These are phyloP conservation scores for Drosophila algonquin DNA, from an alignment of 2,888 invertebrate genomes.

Conservation along the genomic window DNA sequence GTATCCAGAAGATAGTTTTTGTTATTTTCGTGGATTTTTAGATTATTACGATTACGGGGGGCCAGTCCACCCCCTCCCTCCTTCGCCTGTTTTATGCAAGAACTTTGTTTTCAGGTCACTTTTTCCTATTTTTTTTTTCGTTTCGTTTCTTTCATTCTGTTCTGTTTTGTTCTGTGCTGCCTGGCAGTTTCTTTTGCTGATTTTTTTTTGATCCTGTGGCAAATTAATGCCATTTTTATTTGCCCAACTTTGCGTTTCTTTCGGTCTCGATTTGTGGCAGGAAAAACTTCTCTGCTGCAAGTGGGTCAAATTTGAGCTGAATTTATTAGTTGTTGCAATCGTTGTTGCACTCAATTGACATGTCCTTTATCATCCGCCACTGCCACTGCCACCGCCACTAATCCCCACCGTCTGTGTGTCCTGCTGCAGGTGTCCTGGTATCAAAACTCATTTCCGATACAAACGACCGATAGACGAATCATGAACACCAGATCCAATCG, in stretches of 20 bases:
- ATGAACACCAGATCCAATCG: slow-evolving; percentile 89
- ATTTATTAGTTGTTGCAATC: slow-evolving; percentile 39
- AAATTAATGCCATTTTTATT: slow-evolving; percentile 57
- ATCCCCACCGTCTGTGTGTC: slow-evolving; percentile 24
- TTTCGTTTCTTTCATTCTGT: slow-evolving; percentile 23
- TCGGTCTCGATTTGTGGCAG: slow-evolving; percentile 23
- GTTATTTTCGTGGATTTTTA: slow-evolving; percentile 48
- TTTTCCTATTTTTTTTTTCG: slow-evolving; percentile 32
- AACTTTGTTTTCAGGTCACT: slow-evolving; percentile 62
- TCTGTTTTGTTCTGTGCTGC: slow-evolving; percentile 19
- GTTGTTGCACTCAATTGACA: slow-evolving; percentile 24
- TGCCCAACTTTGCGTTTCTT: slow-evolving; percentile 43
- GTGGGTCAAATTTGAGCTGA: slow-evolving; percentile 49
- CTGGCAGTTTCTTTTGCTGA: slow-evolving; percentile 35
- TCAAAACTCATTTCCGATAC: slow-evolving; percentile 88
- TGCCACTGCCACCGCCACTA: slow-evolving; percentile 7
- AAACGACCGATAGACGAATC: slow-evolving; percentile 88
- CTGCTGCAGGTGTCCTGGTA: slow-evolving; percentile 88
- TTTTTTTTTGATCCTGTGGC: slow-evolving; percentile 26
- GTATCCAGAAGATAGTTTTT: slow-evolving; percentile 36
- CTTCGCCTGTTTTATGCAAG: slow-evolving; percentile 44
- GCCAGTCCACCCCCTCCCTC: neutral
- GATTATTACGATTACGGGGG: slow-evolving; percentile 56
- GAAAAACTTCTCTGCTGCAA: slow-evolving; percentile 26
- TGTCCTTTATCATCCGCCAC: slow-evolving; percentile 15